Evolutionary conservation across 2,888 invertebrate genomes (phyloP).

Genomic region (Volucella zonaria): DNA sequence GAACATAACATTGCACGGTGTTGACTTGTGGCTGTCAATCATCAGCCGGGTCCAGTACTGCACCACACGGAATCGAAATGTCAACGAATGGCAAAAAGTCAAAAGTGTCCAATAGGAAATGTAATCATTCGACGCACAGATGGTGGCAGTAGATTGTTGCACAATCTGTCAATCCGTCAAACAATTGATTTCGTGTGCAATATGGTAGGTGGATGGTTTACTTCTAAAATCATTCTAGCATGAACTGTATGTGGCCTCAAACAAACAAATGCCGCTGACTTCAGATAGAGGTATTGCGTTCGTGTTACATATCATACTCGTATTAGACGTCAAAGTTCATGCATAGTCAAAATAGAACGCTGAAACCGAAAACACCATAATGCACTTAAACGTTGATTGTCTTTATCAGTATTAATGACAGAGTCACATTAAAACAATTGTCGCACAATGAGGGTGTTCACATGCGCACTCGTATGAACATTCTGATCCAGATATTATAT

Average conservation of each 20-base stretch:
- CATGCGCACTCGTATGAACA: neutral
- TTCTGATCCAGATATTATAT: too few relatives aligned
- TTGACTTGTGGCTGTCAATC: constrained; percentile 68
- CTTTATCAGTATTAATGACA: constrained; percentile 64
- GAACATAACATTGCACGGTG: constrained; percentile 36
- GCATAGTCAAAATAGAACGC: constrained; percentile 4
- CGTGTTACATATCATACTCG: constrained; percentile 40
- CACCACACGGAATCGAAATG: constrained; percentile 23
- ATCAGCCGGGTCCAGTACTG: constrained; percentile 44
- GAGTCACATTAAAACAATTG: constrained; percentile 56
- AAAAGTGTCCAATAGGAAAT: constrained; percentile 23
- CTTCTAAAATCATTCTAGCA: constrained; percentile 30
- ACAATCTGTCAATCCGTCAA: constrained; percentile 54
- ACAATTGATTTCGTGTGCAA: constrained; percentile 50
- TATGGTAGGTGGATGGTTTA: constrained; percentile 50
- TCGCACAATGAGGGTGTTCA: constrained; percentile 15
- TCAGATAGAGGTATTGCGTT: constrained; percentile 24
- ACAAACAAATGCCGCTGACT: constrained; percentile 33
- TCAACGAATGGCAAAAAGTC: neutral
- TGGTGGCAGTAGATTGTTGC: constrained; percentile 20
- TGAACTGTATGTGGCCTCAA: constrained; percentile 42
- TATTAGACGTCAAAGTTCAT: constrained; percentile 38
- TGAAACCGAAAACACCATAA: constrained; percentile 48
- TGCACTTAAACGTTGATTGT: constrained; percentile 64
- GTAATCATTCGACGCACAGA: constrained; percentile 36